Percentiles rank a stretch among this genome's conserved stretches.
phyloP scores from a whole-genome alignment of 2,113 vertebrate species.

The Rynchops niger region DNA sequence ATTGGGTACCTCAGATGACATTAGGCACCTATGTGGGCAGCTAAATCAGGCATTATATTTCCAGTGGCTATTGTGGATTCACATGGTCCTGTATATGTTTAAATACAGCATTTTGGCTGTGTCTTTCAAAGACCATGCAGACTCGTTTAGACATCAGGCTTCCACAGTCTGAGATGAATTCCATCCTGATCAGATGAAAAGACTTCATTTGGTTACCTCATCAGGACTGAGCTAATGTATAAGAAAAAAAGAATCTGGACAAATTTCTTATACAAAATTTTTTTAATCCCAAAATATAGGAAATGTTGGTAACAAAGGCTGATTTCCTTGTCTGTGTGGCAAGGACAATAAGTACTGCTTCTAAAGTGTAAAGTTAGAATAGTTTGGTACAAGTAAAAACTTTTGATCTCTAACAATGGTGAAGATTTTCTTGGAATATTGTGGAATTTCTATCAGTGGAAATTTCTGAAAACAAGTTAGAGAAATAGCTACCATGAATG shows the following conservation, averaged over 20 bases:
- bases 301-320: neutral
- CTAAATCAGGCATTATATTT: neutral
- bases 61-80: neutral
- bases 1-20: neutral
- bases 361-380: neutral
- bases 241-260: neutral
- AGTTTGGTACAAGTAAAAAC: neutral
- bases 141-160: neutral
- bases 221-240: neutral
- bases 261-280: neutral
- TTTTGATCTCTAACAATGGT: neutral
- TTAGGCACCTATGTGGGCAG: neutral
- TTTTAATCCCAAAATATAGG: neutral
- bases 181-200: neutral
- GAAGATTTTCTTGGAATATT: neutral
- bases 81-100: neutral
- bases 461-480: neutral
- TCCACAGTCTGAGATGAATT: neutral
- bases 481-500: neutral
- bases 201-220: neutral
- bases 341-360: neutral
- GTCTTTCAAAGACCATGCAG: neutral
- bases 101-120: neutral
- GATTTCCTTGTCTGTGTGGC: neutral
- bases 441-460: neutral